Evolutionary conservation across 2,797 vertebrate genomes (phyloP).

Genomic region (Malacoctenus gilli): DNA sequence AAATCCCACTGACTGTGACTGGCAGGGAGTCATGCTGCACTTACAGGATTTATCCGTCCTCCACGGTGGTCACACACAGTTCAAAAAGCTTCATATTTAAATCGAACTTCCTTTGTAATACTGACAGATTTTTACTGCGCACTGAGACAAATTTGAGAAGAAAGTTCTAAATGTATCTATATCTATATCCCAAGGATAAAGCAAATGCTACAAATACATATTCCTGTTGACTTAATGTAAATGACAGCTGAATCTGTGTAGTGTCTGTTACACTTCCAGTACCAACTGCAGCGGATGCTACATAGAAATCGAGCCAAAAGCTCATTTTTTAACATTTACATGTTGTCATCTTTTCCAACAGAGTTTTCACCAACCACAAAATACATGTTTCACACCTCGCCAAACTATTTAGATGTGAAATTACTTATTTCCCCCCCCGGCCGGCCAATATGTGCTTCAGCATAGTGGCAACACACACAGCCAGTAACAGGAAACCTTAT

Average conservation of each 20-base stretch:
- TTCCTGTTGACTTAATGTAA: no score
- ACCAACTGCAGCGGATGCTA: no score
- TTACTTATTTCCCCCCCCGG: constrained; percentile 3
- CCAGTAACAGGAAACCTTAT: constrained; percentile 57
- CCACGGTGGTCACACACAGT: constrained; percentile 1
- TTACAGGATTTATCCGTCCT: constrained; percentile 12
- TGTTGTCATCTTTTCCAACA: no score
- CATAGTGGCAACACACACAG: constrained; percentile 15
- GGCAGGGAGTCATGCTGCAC: background rate
- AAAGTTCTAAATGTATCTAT: no score
- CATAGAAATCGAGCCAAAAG: no score
- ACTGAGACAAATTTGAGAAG: background rate
- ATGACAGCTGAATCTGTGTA: no score
- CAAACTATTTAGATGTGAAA: constrained; percentile 15
- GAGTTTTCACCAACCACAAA: no score
- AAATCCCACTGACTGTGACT: constrained; percentile 1
- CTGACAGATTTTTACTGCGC: background rate
- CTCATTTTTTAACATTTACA: no score
- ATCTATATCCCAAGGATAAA: no score
- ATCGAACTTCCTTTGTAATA: background rate
- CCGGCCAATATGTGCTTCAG: constrained; percentile 10
- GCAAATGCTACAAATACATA: no score
- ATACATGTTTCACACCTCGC: constrained; percentile 2
- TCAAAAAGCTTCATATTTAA: constrained; percentile 3
- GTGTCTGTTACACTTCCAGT: no score